Percentiles rank a stretch among this genome's conserved stretches.
phyloP scores from a whole-genome alignment of 2,888 invertebrate genomes.

The Acanthosepion pharaonis region DNA sequence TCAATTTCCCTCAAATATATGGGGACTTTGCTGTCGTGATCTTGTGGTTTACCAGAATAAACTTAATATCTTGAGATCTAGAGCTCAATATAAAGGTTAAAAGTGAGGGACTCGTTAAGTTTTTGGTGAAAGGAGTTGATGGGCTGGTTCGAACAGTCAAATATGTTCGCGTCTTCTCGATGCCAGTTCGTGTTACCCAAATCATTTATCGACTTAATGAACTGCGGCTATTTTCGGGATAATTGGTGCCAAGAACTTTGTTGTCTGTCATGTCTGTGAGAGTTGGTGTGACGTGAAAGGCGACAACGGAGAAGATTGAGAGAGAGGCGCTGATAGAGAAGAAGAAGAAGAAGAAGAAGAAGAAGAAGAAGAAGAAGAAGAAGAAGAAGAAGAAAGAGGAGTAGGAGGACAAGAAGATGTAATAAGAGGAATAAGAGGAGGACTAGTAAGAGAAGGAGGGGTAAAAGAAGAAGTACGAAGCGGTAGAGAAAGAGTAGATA shows the following conservation, averaged over 20 bases:
- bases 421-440: not conserved
- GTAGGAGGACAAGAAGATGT: too few species aligned
- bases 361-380: not conserved
- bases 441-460: not conserved
- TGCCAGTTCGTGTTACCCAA: not conserved
- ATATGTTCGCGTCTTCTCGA: not conserved
- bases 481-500: not conserved
- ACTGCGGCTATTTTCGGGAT: not conserved
- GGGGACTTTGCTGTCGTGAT: too few species aligned
- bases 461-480: not conserved
- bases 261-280: not conserved
- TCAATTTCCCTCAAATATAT: too few species aligned
- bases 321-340: not conserved
- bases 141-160: not conserved
- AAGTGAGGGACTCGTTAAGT: not conserved
- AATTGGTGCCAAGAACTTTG: not conserved
- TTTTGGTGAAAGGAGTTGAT: not conserved
- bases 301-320: not conserved
- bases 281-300: not conserved
- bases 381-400: not conserved
- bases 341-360: not conserved
- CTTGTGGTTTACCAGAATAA: too few species aligned
- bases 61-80: too few species aligned
- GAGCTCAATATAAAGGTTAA: too few species aligned
- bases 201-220: slow-evolving; percentile 33